These are phyloP conservation scores for Syndactyla subalaris DNA, from an alignment of 2,797 vertebrate genomes.

Conservation along the genomic window DNA sequence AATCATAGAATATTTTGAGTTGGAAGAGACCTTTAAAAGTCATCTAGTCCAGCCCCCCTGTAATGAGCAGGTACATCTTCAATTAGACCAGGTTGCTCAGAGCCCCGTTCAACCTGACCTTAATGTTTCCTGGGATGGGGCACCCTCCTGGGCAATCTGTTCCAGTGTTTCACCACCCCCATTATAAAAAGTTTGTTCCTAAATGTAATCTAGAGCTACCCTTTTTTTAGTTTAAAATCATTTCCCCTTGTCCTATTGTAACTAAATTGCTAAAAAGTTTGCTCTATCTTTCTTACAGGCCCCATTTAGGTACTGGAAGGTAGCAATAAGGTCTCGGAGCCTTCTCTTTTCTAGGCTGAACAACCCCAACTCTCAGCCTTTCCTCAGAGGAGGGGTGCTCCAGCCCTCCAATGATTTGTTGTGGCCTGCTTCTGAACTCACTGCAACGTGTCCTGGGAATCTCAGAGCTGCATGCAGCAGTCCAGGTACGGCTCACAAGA, in stretches of 20 bases:
- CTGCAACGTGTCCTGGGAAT: not conserved
- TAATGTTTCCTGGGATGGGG: not conserved
- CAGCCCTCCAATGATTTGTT: not conserved
- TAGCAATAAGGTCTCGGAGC: fast-evolving
- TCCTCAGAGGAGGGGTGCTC: not conserved
- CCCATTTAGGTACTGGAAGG: not conserved
- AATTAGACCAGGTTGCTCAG: not conserved
- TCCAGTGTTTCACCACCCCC: not conserved
- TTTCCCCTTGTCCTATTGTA: not conserved
- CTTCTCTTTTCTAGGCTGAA: not conserved
- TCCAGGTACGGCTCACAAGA: not conserved
- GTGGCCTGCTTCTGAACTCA: not conserved
- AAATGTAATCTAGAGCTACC: too few species aligned
- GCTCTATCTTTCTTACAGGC: not conserved
- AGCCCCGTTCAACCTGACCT: not conserved
- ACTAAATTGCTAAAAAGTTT: not conserved
- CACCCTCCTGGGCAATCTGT: not conserved
- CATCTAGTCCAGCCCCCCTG: not conserved
- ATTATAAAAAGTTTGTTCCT: not conserved
- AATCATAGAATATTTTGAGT: not conserved
- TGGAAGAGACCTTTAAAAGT: not conserved
- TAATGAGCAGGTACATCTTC: not conserved
- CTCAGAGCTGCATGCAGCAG: not conserved
- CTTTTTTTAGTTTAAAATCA: not conserved
- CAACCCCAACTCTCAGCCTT: not conserved